These are phyloP conservation scores for Rhinatrema bivittatum DNA, from an alignment of 2,797 vertebrate genomes.

Conservation along the genomic window DNA sequence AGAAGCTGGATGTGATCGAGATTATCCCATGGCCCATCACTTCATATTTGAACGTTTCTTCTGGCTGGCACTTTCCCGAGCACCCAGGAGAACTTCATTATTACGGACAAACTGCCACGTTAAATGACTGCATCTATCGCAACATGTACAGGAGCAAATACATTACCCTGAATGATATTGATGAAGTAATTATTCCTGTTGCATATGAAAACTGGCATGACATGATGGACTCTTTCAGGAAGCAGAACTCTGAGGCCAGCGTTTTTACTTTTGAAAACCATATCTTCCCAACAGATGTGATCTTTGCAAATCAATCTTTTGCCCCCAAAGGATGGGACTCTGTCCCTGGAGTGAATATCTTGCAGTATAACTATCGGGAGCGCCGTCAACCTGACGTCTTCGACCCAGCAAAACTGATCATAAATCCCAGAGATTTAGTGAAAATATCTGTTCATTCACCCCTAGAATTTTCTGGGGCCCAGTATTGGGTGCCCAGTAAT, in stretches of 20 bases:
- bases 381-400: background rate
- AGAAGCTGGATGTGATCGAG: background rate
- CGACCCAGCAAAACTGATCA: slow-evolving; percentile 13
- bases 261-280: slow-evolving; percentile 12
- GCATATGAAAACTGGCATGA: slow-evolving; percentile 3
- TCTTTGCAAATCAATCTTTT: background rate
- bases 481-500: background rate
- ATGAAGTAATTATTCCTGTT: slow-evolving; percentile 10
- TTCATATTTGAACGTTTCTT: slow-evolving; percentile 6
- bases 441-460: slow-evolving; percentile 4
- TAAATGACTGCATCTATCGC: slow-evolving; percentile 15
- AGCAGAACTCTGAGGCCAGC: background rate
- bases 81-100: slow-evolving; percentile 15
- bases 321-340: background rate
- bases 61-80: slow-evolving; percentile 11
- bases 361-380: slow-evolving; percentile 2
- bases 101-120: slow-evolving; percentile 7
- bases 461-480: background rate
- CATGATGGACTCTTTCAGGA: slow-evolving; percentile 1
- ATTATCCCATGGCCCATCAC: slow-evolving; percentile 13
- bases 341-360: slow-evolving; percentile 5
- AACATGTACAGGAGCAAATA: slow-evolving; percentile 15
- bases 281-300: background rate
- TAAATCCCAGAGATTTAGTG: slow-evolving; percentile 4
- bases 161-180: slow-evolving; percentile 8